Base-by-base conservation (phyloP, 2,113 vertebrate species). In the Turnix velox region DNA sequence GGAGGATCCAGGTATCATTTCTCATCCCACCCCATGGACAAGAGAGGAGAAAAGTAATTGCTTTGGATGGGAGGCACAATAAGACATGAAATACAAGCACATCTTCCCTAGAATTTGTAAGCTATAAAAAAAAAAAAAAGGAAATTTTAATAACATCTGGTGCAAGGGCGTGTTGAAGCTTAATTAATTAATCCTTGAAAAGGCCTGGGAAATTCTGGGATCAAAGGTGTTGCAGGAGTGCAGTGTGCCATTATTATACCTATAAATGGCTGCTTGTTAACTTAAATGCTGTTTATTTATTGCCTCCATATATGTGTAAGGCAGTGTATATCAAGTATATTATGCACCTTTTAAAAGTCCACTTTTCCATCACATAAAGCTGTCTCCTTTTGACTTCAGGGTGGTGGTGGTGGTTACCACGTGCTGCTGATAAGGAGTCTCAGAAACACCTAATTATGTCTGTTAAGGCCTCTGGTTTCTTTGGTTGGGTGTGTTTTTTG, bases 191-290 rank as follows among this genome's bases (percentile, higher is more conserved):
- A 93, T 91, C 81, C 63, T 69, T 54, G 59, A 81, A 67, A 72
- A 78, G 59, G 52, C 42, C 72, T 93, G 0, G 0, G 92, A 94
- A 88, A 92, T 72, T 88, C 88, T 75, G 76, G 90, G 86, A 89
- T 96, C 95, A 94, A 94, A 96, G 91, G 92, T 93, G 87, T 91
- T 89, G 67, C 87, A 92, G 69, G 45, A 93, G 88, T 87, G 92
- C 77, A 85, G 87, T 79, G 92, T 89, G 84, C 63, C 84, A 89
- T 95, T 95, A 94, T 95, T 58, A 76, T 73, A 84, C 78, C 89
- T 91, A 89, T 94, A 96, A 96, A 93, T 4, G 30, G 59, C 65
- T 2, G 46, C 75, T 85, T 87, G 89, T 87, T 89, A 79, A 91
- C 62, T 88, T 93, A 88, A 94, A 96, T 52, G 74, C 57, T 77